These are phyloP conservation scores for Pluvianellus socialis DNA, from an alignment of 2,113 vertebrate species.

Conservation along the genomic window DNA sequence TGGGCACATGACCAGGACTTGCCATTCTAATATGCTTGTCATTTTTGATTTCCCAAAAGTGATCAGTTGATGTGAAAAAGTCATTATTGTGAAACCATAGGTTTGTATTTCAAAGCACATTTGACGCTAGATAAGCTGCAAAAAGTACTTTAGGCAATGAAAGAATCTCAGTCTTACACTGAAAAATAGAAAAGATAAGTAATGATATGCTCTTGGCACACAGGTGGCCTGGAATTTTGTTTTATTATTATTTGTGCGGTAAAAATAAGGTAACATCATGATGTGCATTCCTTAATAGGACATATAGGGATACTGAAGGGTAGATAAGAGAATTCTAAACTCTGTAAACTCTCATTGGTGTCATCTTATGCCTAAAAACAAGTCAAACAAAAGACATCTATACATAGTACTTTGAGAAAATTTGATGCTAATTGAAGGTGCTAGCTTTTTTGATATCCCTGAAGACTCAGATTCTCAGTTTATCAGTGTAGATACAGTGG, in stretches of 20 bases:
- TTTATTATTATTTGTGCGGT: background rate
- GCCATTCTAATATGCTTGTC: conserved; percentile 8
- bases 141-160: conserved; percentile 28
- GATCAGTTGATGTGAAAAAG: conserved; percentile 25
- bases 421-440: background rate
- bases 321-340: background rate
- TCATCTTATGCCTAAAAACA: background rate
- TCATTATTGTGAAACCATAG: background rate
- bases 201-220: background rate
- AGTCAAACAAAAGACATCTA: background rate
- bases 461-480: background rate
- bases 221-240: background rate
- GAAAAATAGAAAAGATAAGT: conserved; percentile 38
- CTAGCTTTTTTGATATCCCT: background rate
- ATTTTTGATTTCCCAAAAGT: conserved; percentile 33
- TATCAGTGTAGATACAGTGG: background rate
- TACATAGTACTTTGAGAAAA: background rate
- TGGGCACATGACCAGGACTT: background rate
- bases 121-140: conserved; percentile 45
- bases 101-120: conserved; percentile 41
- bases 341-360: background rate
- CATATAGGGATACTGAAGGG: background rate
- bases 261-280: background rate
- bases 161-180: background rate
- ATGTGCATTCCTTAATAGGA: background rate